Evolutionary conservation across 2,888 invertebrate species (phyloP).

Genomic region (Notodonta ziczac): DNA sequence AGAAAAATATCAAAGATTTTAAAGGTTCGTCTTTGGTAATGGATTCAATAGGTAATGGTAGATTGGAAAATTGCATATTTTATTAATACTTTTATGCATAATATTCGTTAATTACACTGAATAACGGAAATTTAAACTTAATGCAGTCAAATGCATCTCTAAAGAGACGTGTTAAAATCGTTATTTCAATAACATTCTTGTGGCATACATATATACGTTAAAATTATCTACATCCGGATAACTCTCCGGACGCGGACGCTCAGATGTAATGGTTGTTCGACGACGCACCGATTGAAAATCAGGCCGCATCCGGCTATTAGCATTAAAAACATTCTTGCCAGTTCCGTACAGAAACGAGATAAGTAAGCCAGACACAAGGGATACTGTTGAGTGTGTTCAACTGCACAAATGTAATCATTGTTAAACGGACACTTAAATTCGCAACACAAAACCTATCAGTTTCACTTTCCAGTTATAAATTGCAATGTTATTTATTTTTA

Average conservation of each 20-base stretch:
- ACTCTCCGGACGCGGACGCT: conserved; percentile 57
- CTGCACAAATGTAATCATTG: not conserved
- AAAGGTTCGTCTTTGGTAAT: no score
- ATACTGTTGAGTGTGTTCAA: not conserved
- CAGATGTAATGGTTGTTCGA: conserved; percentile 59
- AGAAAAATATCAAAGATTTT: no score
- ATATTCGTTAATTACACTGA: not conserved
- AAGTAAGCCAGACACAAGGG: not conserved
- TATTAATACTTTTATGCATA: not conserved
- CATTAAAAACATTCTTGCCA: conserved; percentile 61
- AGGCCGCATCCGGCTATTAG: conserved; percentile 73
- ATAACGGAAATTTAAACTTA: not conserved
- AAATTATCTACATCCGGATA: conserved; percentile 67
- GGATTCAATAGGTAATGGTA: no score
- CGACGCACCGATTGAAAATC: conserved; percentile 67
- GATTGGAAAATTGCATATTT: no score
- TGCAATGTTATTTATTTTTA: conserved; percentile 9
- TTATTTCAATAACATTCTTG: conserved; percentile 46
- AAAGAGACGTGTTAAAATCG: conserved; percentile 39
- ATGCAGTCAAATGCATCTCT: conserved; percentile 21
- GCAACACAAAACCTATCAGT: conserved; percentile 7
- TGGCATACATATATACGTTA: conserved; percentile 53
- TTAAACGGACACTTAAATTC: conserved; percentile 7
- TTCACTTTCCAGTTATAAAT: conserved; percentile 14
- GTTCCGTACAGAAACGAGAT: conserved; percentile 53